Evolutionary conservation across 2,888 invertebrate genomes (phyloP), one percentile per base, ranked within the genome.

Genomic region (Pilophorus perplexus): DNA sequence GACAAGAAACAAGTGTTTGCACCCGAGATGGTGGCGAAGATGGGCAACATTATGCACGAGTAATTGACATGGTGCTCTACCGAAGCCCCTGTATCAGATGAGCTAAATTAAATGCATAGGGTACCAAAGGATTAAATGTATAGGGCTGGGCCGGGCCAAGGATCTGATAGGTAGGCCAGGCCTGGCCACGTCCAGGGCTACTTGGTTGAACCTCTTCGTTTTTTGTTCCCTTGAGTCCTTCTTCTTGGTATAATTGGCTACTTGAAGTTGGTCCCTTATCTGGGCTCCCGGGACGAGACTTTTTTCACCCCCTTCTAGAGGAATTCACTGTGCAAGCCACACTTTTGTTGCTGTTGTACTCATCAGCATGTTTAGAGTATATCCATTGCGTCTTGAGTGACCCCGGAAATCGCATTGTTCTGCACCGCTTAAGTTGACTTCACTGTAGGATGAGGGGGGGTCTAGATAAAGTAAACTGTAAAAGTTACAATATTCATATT

Each of bases 1-100:
- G 62, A 62, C 62, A 62, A 62, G 62, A 33, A 46, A 62, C 62
- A 62, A 62, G 62, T 62, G 62, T 62, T 52, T 20, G 37, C 55
- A 20, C 40, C 59, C 48, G 62, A 62, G 62, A 62, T 62, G 62
- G 62, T 62, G 62, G 62, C 62, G 62, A 62, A 38, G 38, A 38
- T 38, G 62, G 62, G 44, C 44, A 48, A 62, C 62, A 62, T 62
- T 62, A 62, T 62, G 62, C 62, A 48, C 62, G 46, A 62, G 62
- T 62, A 62, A 62, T 62, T 62, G 62, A 62, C 62, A 48, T 46
- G 62, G 62, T 62, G 62, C 62, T 62, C 62, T 62, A 62, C 62
- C 62, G 62, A 27, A 28, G 46, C 62, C 48, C 33, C 25, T 27
- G 18, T 52, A 52, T 62, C 62, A 46, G 62, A 62, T 62, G 62